Percentiles rank a stretch among this genome's conserved stretches.
These are phyloP conservation scores for Sminthopsis crassicaudata DNA, from an alignment of 2,113 vertebrate species.

Conservation along the genomic window DNA sequence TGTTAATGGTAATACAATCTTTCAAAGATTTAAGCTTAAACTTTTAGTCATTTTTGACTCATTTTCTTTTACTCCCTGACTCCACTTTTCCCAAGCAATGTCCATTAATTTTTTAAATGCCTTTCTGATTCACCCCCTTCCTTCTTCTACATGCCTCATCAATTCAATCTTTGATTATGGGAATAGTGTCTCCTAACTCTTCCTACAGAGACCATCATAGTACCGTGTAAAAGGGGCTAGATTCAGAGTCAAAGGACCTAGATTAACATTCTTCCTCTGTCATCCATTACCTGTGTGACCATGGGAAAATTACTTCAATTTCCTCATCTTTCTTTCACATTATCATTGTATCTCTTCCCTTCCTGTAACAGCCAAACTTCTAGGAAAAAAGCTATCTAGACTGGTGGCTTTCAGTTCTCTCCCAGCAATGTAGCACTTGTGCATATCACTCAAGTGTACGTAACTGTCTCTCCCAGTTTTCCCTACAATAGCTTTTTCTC, in stretches of 20 bases:
- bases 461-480: background rate
- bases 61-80: background rate
- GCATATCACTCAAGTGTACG: background rate
- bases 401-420: background rate
- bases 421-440: background rate
- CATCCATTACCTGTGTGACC: background rate
- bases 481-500: background rate
- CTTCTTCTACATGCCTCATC: background rate
- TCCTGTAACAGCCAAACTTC: background rate
- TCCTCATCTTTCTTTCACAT: background rate
- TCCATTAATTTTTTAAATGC: background rate
- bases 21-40: background rate
- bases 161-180: too few species aligned
- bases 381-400: background rate
- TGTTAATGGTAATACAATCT: background rate
- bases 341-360: background rate
- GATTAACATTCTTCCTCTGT: background rate
- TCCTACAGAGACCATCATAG: too few species aligned
- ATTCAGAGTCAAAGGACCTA: background rate
- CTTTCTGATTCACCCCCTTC: background rate
- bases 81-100: background rate
- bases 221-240: background rate
- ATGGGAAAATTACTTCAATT: background rate
- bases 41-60: constrained; percentile 1
- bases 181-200: background rate